phyloP scores from a whole-genome alignment of 2,888 invertebrate species.

The Orchesella flavescens region DNA sequence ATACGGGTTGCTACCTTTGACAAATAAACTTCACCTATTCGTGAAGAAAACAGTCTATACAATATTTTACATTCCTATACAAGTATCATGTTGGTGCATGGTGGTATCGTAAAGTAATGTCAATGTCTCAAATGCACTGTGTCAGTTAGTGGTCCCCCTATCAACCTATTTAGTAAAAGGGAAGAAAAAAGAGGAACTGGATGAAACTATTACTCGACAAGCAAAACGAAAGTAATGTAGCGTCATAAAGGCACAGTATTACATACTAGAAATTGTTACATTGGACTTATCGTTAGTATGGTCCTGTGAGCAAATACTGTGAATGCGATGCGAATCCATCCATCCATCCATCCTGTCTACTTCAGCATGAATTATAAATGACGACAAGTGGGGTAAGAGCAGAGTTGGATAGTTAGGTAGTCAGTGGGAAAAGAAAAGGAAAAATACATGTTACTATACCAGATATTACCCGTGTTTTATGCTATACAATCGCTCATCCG shows the following conservation, averaged over 20 bases:
- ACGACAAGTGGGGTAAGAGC: constrained; percentile 28
- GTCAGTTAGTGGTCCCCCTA: neutral
- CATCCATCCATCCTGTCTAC: constrained; percentile 35
- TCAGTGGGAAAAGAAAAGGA: neutral
- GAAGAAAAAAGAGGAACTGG: neutral
- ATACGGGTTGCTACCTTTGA: too few species aligned
- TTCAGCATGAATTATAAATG: constrained; percentile 57
- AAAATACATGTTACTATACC: too few species aligned
- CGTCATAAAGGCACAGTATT: constrained; percentile 15
- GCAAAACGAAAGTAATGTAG: constrained; percentile 30
- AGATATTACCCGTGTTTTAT: too few species aligned
- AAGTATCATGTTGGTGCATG: too few species aligned
- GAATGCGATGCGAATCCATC: constrained; percentile 24
- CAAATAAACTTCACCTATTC: too few species aligned
- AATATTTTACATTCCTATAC: too few species aligned
- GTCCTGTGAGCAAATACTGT: constrained; percentile 20
- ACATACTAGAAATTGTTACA: neutral
- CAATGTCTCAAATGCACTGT: neutral
- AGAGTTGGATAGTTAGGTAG: neutral
- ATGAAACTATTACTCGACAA: neutral
- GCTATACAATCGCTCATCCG: too few species aligned
- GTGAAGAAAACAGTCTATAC: too few species aligned
- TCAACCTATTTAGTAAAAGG: neutral
- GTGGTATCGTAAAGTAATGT: too few species aligned
- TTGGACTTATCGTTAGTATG: neutral